Evolutionary conservation across 2,113 vertebrate genomes (phyloP).

Genomic region (Alexandromys fortis): DNA sequence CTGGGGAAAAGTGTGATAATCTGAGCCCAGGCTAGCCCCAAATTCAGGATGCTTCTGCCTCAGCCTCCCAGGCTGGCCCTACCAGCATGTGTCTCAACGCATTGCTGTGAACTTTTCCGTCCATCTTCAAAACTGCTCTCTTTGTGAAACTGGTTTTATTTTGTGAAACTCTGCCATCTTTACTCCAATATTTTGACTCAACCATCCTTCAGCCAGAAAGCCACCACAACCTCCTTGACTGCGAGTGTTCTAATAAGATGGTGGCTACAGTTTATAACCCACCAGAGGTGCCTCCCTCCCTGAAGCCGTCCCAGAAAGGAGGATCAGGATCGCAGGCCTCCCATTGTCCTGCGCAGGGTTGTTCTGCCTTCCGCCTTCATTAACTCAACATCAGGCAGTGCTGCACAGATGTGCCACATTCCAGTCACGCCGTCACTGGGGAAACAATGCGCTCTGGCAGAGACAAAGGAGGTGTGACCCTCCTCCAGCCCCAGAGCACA

Average conservation of each 20-base stretch:
- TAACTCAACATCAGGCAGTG: neutral
- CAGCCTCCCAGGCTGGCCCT: rapidly evolving
- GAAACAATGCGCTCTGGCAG: neutral
- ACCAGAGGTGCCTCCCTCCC: neutral
- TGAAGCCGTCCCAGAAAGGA: neutral
- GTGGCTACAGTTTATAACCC: neutral
- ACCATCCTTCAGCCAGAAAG: neutral
- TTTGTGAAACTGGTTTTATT: neutral
- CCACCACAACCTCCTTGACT: neutral
- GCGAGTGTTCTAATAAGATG: neutral
- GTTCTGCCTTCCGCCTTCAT: neutral
- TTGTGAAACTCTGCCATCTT: neutral
- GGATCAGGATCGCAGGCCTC: neutral
- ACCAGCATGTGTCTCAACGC: neutral
- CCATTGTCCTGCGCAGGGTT: neutral
- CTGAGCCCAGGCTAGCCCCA: neutral
- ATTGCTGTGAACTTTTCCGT: no score
- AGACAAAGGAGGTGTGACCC: neutral
- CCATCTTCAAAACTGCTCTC: neutral
- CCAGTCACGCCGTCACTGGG: constrained; percentile 24
- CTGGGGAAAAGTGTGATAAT: neutral
- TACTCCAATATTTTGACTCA: neutral
- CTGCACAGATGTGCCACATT: constrained; percentile 31
- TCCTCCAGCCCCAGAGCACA: neutral
- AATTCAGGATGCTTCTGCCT: neutral